Percentiles rank a stretch among this genome's conserved stretches.
phyloP scores from a whole-genome alignment of 2,797 vertebrate genomes.

The Acrossocheilus fasciatus region DNA sequence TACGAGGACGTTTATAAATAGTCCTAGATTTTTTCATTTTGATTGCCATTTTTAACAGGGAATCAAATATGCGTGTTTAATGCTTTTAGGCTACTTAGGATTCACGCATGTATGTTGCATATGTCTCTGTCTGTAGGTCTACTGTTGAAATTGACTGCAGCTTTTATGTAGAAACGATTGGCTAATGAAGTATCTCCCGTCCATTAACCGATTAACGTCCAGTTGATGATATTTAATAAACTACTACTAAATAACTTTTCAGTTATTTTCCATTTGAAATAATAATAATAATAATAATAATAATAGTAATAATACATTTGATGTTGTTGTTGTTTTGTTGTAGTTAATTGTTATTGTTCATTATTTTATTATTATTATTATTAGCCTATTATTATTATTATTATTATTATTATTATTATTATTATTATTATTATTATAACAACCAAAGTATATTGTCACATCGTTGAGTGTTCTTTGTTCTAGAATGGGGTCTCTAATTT shows the following conservation, averaged over 20 bases:
- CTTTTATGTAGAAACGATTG: background rate
- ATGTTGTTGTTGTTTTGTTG: background rate
- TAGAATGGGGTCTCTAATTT: slow-evolving; percentile 44
- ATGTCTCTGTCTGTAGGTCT: background rate
- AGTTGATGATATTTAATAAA: background rate
- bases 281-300: background rate
- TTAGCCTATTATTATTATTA: too few species aligned
- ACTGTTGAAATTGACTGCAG: background rate
- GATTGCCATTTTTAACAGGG: background rate
- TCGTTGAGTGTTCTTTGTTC: slow-evolving; percentile 14
- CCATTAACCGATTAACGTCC: background rate
- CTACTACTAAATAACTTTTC: background rate
- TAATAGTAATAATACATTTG: background rate
- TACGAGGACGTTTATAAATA: background rate
- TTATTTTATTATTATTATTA: too few species aligned
- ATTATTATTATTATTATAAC: background rate
- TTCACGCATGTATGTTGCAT: background rate
- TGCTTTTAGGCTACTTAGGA: background rate
- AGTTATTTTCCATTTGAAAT: background rate
- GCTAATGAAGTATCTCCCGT: background rate
- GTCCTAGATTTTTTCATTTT: background rate
- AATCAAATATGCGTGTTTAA: background rate
- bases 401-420: background rate
- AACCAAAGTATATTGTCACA: background rate
- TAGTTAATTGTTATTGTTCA: too few species aligned